These are phyloP conservation scores for Spheniscus humboldti DNA, from an alignment of 2,797 vertebrate genomes.

Conservation along the genomic window DNA sequence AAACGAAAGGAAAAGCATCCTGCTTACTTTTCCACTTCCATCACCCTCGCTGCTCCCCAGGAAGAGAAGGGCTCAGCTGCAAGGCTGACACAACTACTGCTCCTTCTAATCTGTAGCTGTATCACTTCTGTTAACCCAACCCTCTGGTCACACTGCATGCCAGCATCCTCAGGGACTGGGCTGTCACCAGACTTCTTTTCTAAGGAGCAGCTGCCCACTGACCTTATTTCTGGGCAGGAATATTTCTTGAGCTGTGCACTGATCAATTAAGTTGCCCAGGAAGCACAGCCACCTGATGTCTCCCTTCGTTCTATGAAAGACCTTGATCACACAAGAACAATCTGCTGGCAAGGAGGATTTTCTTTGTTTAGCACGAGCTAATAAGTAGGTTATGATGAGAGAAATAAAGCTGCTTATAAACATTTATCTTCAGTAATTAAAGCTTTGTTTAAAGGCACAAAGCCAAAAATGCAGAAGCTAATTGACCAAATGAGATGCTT, in stretches of 20 bases:
- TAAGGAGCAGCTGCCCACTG: background rate
- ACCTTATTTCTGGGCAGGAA: background rate
- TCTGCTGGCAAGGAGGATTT: background rate
- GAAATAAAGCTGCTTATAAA: slow-evolving; percentile 9
- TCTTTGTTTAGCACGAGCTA: background rate
- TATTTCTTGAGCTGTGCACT: background rate
- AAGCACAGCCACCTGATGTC: background rate
- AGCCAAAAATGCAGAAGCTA: slow-evolving; percentile 22
- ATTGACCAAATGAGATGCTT: slow-evolving; percentile 17
- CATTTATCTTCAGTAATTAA: slow-evolving; percentile 12
- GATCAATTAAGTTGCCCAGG: background rate
- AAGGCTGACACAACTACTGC: background rate
- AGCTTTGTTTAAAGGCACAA: slow-evolving; percentile 7
- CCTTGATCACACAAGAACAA: background rate
- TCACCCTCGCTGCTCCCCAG: background rate
- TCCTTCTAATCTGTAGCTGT: background rate
- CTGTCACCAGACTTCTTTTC: background rate
- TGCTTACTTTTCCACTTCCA: background rate
- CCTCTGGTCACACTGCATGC: background rate
- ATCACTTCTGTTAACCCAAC: background rate
- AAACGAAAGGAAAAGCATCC: background rate
- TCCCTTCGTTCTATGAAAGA: background rate
- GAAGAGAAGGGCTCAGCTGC: background rate
- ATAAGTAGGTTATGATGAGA: background rate
- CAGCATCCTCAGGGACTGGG: fast-evolving